phyloP scores from a whole-genome alignment of 2,113 vertebrate genomes.

The Acanthisitta chloris region DNA sequence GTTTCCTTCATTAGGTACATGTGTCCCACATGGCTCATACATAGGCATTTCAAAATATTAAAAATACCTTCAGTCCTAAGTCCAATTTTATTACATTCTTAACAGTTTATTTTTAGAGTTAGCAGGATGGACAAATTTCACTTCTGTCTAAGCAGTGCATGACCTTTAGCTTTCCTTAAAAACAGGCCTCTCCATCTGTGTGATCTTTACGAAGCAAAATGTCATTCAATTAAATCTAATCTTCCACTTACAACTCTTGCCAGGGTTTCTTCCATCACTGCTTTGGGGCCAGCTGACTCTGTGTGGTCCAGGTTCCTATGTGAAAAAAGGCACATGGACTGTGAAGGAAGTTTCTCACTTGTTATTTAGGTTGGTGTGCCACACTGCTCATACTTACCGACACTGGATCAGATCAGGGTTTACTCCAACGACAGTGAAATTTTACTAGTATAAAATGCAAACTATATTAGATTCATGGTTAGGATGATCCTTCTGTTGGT shows the following conservation, averaged over 20 bases:
- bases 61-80: conserved; percentile 9
- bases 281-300: not conserved
- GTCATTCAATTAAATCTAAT: conserved; percentile 26
- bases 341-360: not conserved
- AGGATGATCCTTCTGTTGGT: not conserved
- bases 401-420: not conserved
- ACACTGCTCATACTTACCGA: not conserved
- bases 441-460: not conserved
- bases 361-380: not conserved
- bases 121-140: conserved; percentile 35
- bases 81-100: conserved; percentile 43
- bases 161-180: conserved; percentile 47
- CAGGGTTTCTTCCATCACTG: not conserved
- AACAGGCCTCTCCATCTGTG: not conserved
- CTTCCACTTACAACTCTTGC: not conserved
- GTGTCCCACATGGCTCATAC: not conserved
- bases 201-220: conserved; percentile 17
- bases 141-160: conserved; percentile 11
- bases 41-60: not conserved
- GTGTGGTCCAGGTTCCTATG: not conserved
- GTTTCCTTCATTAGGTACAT: not conserved
- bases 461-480: not conserved
- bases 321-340: not conserved
- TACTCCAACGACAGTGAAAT: not conserved
- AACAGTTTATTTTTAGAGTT: conserved; percentile 35